Evolutionary conservation across 2,113 vertebrate species (phyloP).

Genomic region (Gasterosteus aculeatus): DNA sequence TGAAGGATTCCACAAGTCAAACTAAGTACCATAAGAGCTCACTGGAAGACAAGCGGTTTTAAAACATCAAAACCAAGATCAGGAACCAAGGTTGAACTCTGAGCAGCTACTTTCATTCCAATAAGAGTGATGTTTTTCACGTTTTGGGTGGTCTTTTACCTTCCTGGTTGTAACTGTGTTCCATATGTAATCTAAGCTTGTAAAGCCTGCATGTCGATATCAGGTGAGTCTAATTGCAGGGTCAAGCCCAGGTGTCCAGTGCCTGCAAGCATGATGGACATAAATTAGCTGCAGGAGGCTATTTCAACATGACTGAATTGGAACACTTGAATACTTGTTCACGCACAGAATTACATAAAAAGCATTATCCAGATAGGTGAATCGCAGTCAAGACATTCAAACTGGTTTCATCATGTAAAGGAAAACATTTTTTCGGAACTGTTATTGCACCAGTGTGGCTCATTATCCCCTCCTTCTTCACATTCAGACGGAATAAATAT

Average conservation of each 20-base stretch:
- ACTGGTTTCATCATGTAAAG: background rate
- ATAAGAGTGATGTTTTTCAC: background rate
- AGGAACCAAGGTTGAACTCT: background rate
- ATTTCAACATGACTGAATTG: slow-evolving; percentile 23
- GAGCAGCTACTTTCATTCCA: background rate
- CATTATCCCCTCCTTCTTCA: slow-evolving; percentile 7
- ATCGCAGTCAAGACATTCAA: background rate
- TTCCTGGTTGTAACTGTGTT: background rate
- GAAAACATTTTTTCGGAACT: background rate
- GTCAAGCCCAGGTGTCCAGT: background rate
- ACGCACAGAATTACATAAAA: background rate
- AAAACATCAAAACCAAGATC: background rate
- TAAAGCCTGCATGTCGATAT: background rate
- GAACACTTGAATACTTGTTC: slow-evolving; percentile 1
- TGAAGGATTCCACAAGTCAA: slow-evolving; percentile 23
- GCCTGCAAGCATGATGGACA: background rate
- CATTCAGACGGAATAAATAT: slow-evolving; percentile 8
- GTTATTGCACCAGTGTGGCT: background rate
- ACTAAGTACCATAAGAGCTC: background rate
- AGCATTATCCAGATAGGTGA: background rate
- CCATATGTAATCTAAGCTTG: background rate
- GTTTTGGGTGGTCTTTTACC: background rate
- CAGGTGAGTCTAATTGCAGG: slow-evolving; percentile 14
- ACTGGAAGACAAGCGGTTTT: slow-evolving; percentile 2
- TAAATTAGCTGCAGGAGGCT: slow-evolving; percentile 8